Evolutionary conservation across 1,140 invertebrate genomes (phyloP).

Genomic region (Ctenoplectra terminalis): DNA sequence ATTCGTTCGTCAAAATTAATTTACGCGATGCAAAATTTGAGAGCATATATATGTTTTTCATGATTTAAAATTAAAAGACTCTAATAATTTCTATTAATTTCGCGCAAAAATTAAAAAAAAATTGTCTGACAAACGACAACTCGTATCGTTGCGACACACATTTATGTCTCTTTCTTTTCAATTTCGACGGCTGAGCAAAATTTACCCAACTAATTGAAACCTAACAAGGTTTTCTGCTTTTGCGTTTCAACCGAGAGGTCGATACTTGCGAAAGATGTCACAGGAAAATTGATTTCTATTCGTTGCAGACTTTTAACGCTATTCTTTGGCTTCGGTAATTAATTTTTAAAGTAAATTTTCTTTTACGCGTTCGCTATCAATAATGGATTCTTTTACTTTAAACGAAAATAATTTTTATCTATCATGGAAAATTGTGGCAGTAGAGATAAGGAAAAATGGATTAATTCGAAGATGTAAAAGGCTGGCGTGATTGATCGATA

Average conservation of each 20-base stretch:
- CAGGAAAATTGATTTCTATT: not conserved
- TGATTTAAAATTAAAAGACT: rapidly evolving
- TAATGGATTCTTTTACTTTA: too few species aligned
- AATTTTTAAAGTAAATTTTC: not conserved
- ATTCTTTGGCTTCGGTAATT: not conserved
- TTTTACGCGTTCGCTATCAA: too few species aligned
- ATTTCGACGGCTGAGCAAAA: not conserved
- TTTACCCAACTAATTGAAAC: not conserved
- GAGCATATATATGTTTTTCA: not conserved
- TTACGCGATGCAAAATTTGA: too few species aligned
- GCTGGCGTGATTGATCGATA: not conserved
- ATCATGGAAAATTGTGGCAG: too few species aligned
- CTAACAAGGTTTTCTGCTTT: not conserved
- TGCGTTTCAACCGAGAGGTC: not conserved
- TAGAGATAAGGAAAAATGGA: not conserved
- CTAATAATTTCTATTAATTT: too few species aligned
- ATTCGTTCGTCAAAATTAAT: not conserved
- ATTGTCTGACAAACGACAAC: not conserved
- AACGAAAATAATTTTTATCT: too few species aligned
- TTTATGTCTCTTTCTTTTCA: not conserved
- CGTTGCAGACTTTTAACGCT: not conserved
- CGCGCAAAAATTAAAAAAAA: too few species aligned
- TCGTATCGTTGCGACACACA: not conserved
- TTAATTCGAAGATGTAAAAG: not conserved
- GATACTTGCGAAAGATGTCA: not conserved